Conservation (phyloP, 2,797 vertebrate genomes). For the Australoheros facetus region DNA sequence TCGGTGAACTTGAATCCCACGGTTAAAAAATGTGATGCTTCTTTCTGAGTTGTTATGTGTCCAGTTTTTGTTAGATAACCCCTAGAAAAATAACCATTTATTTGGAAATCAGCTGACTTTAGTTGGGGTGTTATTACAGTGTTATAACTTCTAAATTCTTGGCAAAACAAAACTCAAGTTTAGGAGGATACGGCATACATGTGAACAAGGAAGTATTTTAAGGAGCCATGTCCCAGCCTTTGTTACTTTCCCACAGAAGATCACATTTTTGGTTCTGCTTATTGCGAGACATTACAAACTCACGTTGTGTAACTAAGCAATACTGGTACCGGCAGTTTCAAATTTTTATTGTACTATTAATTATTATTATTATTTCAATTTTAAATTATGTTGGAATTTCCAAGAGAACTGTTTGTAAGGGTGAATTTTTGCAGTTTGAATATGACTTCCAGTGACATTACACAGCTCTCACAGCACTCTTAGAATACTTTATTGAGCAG, state of each 20-base stretch:
- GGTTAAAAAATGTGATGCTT: neutral
- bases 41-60: neutral
- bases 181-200: neutral
- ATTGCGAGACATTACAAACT: neutral
- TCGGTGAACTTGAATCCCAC: neutral
- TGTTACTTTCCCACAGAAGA: neutral
- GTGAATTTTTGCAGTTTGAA: neutral
- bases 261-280: neutral
- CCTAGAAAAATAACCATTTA: neutral
- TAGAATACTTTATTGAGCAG: neutral
- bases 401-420: accelerated
- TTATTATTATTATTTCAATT: no score
- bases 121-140: neutral
- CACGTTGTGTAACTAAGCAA: neutral
- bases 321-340: no score
- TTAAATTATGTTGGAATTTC: neutral
- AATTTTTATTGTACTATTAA: no score
- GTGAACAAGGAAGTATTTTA: neutral
- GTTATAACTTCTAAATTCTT: neutral
- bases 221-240: neutral
- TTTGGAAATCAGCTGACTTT: neutral
- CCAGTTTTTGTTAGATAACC: neutral
- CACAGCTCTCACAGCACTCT: neutral
- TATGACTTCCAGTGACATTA: neutral
- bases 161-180: neutral